A percentile compares a stretch with the other conserved stretches of the same genome.
Conservation (phyloP, 2,888 invertebrate genomes). For the Sphaeridia pumilis region DNA sequence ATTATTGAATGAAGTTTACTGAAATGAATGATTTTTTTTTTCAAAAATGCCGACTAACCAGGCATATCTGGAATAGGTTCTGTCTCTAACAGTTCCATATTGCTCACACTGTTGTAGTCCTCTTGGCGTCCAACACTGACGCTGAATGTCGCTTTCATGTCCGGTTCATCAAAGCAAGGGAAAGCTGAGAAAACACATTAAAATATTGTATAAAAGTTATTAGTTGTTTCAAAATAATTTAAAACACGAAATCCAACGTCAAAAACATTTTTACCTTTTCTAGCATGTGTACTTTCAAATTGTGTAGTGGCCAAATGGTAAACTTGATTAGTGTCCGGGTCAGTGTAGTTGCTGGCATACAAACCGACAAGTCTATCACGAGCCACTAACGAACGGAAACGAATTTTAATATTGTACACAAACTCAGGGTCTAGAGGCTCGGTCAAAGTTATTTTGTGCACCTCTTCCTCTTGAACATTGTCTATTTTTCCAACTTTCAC, state of each 20-base stretch:
- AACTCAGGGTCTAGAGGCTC: constrained; percentile 19
- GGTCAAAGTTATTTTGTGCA: constrained; percentile 21
- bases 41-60: neutral
- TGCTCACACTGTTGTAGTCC: constrained; percentile 23
- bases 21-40: neutral
- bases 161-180: constrained; percentile 33
- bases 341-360: constrained; percentile 26
- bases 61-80: constrained; percentile 18
- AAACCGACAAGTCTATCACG: constrained; percentile 25
- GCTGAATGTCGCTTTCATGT: constrained; percentile 25
- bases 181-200: constrained; percentile 9
- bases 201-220: too few relatives aligned
- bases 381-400: constrained; percentile 21
- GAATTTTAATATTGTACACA: constrained; percentile 24
- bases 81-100: constrained; percentile 22
- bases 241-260: neutral
- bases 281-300: constrained; percentile 10
- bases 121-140: constrained; percentile 25
- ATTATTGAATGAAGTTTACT: neutral
- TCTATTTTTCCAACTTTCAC: neutral
- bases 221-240: neutral
- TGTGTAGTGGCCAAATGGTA: constrained; percentile 12
- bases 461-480: constrained; percentile 6
- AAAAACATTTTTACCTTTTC: constrained; percentile 7
- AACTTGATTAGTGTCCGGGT: constrained; percentile 12